A percentile compares a stretch with the other conserved stretches of the same genome.
phyloP scores from a whole-genome alignment of 2,888 invertebrate species.

The Fissipunctia ypsillon region DNA sequence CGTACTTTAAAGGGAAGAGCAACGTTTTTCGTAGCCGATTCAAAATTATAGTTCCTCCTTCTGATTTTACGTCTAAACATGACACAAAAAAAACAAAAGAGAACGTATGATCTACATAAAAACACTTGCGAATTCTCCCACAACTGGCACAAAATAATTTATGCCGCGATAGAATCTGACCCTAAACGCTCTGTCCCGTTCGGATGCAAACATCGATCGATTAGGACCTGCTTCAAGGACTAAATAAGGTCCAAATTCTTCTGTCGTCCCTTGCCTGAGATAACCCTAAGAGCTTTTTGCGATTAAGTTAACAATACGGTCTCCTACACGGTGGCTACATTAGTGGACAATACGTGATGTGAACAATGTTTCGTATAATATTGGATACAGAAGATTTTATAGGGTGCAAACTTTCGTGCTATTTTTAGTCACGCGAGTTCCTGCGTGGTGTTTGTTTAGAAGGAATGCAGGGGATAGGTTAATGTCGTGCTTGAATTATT shows the following conservation, averaged over 20 bases:
- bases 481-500: neutral
- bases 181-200: slow-evolving; percentile 37
- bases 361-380: slow-evolving; percentile 22
- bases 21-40: no score
- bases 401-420: slow-evolving; percentile 36
- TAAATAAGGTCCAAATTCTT: slow-evolving; percentile 39
- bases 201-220: slow-evolving; percentile 56
- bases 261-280: slow-evolving; percentile 46
- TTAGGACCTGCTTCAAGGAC: slow-evolving; percentile 48
- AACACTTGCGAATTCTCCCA: neutral
- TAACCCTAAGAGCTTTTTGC: slow-evolving; percentile 63
- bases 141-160: slow-evolving; percentile 59
- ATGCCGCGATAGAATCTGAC: slow-evolving; percentile 42
- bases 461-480: neutral
- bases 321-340: slow-evolving; percentile 41
- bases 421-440: slow-evolving; percentile 27
- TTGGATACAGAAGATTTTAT: slow-evolving; percentile 30
- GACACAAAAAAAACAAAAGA: slow-evolving; percentile 2
- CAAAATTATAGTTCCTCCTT: no score
- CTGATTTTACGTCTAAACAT: no score
- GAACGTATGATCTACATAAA: slow-evolving; percentile 4
- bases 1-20: no score
- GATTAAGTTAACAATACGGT: slow-evolving; percentile 59
- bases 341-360: slow-evolving; percentile 55
- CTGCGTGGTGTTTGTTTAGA: slow-evolving; percentile 3